Base-by-base conservation (phyloP, 2,797 vertebrate genomes). In the Mycteria americana region DNA sequence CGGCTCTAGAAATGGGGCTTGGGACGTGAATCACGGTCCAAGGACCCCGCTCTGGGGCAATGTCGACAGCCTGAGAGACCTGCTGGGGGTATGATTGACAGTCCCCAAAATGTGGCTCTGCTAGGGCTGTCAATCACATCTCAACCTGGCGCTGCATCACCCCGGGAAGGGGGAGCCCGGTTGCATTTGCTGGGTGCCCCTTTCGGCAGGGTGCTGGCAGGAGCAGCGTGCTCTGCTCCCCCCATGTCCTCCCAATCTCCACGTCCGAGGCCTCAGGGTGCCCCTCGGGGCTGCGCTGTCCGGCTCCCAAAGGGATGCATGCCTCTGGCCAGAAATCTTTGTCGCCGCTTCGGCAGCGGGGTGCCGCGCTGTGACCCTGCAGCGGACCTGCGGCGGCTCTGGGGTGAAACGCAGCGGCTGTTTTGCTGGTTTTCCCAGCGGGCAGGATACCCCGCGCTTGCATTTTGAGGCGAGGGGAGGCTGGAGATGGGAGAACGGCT, bases 391-490 rank as follows among this genome's bases (percentile, higher is more conserved):
- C 51, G 28, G 43, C 1, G 2, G 19, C 7, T 16, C 56, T 2
- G 35, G 75, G 81, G 22, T 57, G 67, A 63, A 43, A 35, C 1
- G 1, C 27, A 7, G 60, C 1, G 4, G 33, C 41, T 24, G 31
- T 60, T 76, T 25, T 18, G 27, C 78, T 82, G 67, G 1, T 81
- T 79, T 89, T 81, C 62, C 53, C 10, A 7, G 50, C 41, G 28
- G 82, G 6, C 5, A 6, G 59, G 87, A 28, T 18, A 56, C 18
- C 25, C 18, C 0, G 0, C 0, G 0, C 59, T 57, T 9, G 37
- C 39, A 14, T 10, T 57, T 24, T 1, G 31, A 45, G 68, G 31
- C 2, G 7, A 60, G 50, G 39, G 35, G 48, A 78, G 46, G 76
- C 46, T 70, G 43, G 56, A 77, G 69, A 14, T 3, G 6, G 45